Evolutionary conservation across 2,113 vertebrate genomes (phyloP).

Genomic region (Oncorhynchus gorbuscha): DNA sequence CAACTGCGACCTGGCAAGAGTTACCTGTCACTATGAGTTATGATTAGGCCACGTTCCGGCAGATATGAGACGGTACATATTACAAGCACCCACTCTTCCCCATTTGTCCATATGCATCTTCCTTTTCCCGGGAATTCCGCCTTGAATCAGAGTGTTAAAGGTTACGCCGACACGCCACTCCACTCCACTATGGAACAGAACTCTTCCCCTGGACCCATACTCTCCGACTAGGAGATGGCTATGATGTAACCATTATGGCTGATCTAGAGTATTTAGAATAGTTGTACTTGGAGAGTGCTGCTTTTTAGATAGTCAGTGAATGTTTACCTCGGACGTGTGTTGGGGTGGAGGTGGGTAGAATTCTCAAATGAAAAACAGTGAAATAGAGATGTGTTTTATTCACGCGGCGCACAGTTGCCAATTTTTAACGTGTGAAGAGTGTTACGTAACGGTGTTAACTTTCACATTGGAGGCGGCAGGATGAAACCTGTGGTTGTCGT

Average conservation of each 20-base stretch:
- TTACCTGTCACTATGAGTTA: too few species aligned
- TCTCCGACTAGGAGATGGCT: neutral
- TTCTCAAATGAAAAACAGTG: neutral
- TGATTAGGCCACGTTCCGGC: too few species aligned
- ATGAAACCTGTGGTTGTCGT: too few species aligned
- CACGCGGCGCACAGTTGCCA: neutral
- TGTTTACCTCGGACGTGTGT: constrained; percentile 14
- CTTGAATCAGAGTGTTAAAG: too few species aligned
- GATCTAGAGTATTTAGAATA: neutral
- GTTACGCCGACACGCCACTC: too few species aligned
- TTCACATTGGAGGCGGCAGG: constrained; percentile 8
- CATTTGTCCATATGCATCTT: too few species aligned
- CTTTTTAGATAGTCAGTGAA: constrained; percentile 18
- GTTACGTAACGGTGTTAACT: constrained; percentile 21
- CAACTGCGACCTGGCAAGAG: too few species aligned
- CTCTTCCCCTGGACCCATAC: too few species aligned
- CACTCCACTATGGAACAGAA: too few species aligned
- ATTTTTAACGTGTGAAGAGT: neutral
- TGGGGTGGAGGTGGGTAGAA: neutral
- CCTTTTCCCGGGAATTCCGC: too few species aligned
- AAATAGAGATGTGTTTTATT: constrained; percentile 7
- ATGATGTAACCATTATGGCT: neutral
- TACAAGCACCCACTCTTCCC: too few species aligned
- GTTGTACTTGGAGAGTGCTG: neutral
- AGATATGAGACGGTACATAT: too few species aligned